Evolutionary conservation across 2,888 invertebrate species (phyloP), one percentile per base, ranked within the genome.

Genomic region (Oscheius sp.): DNA sequence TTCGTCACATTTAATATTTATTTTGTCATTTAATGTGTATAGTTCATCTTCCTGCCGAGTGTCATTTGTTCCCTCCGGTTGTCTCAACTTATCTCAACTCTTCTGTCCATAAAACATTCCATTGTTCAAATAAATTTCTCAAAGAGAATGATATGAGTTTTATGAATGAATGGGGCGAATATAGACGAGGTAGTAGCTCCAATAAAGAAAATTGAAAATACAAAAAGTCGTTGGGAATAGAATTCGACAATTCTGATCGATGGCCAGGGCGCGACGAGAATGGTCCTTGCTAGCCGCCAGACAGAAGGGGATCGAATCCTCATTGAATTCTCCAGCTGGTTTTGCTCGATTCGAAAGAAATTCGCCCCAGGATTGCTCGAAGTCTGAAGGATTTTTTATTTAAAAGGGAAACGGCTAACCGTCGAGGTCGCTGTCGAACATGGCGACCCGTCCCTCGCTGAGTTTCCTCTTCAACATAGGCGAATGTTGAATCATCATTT

Each of bases 221-320:
- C 81, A 15, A 61, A 83, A 83, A 25, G 71, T 20, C 3, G 67
- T 15, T 8, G 83, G 83, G 46, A 83, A 83, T n/a, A 74, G 48
- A 23, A 77, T 67, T 10, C 82, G 76, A 34, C 79, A 80, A 12
- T 71, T 42, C 42, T 81, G 79, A 57, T 82, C 82, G 53, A 82
- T 82, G n/a, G 73, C 72, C 15, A 82, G 64, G 3, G 82, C 82
- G 3, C 73, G 70, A n/a, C 81, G 72, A 0, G 81, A 82, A 52
- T 76, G 71, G 45, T 70, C 65, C 0, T 72, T 66, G 1, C 81
- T 75, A 29, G 72, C 72, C 78, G 77, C 63, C 5, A 37, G 37
- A 17, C 25, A 33, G 27, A n/a, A 23, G 50, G 50, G 50, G n/a
- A 52, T 52, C 25, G 50, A 52, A 5, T 52, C 50, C 27, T 52